These are phyloP conservation scores for Poicephalus gulielmi DNA, from an alignment of 2,113 vertebrate species.

Conservation along the genomic window DNA sequence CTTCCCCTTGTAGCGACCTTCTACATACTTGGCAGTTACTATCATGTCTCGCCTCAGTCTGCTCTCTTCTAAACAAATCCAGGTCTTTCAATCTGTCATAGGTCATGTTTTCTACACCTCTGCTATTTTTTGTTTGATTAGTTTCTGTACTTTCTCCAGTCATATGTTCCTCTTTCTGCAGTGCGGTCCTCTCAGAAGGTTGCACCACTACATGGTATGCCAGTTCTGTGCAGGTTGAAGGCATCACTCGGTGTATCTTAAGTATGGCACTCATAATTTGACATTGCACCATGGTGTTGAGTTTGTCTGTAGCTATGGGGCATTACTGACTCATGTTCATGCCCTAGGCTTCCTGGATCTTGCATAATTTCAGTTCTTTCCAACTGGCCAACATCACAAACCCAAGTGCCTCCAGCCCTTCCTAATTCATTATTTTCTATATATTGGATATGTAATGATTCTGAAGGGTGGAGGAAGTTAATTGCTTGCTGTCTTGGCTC, in stretches of 20 bases:
- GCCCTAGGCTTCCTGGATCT: neutral
- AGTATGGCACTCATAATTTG: neutral
- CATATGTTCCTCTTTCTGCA: neutral
- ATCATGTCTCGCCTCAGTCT: neutral
- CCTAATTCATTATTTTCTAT: neutral
- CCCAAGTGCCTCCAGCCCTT: neutral
- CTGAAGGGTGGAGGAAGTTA: neutral
- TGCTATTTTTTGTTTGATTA: neutral
- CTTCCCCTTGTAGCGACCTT: neutral
- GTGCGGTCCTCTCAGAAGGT: neutral
- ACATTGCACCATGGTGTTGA: neutral
- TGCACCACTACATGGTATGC: too few relatives aligned
- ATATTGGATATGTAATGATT: neutral
- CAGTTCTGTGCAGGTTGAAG: neutral
- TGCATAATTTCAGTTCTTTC: neutral
- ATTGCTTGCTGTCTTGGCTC: neutral
- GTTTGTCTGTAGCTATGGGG: neutral
- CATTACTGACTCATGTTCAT: neutral
- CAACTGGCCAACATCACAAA: neutral
- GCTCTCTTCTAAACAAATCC: neutral
- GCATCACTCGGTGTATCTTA: neutral
- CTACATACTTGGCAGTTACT: neutral
- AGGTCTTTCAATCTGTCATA: neutral
- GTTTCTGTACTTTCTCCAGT: neutral
- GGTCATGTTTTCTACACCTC: neutral